Base-by-base conservation (phyloP, 2,797 vertebrate genomes). In the Sebastes minor region DNA sequence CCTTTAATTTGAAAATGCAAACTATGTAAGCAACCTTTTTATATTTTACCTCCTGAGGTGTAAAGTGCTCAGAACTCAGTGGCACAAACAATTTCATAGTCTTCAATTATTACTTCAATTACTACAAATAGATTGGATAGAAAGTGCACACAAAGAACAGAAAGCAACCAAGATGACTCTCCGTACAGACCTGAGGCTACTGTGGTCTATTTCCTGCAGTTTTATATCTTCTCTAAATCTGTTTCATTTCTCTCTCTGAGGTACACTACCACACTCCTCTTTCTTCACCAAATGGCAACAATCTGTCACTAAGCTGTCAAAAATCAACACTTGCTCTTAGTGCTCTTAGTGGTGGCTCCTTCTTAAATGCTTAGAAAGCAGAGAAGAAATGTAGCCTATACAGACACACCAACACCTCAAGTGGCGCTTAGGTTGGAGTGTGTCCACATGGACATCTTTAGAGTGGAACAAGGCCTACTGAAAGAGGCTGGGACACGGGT, bases 241-340 rank as follows among this genome's bases (percentile, higher is more conserved):
- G 38, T 68, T 84, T 68, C 5, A 73, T 81, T 71, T 73, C n/a
- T 79, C 52, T 57, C 18, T 66, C 61, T 63, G 55, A 62, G 62
- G 65, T 68, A 60, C 27, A 62, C 25, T 20, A 27, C 46, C 55
- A 30, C 32, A 60, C 28, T 28, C 60, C 63, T 65, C 76, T 83
- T 33, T 5, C 22, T 79, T 85, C 74, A 55, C 74, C 72, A 83
- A 72, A 76, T 59, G 72, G 81, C 35, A 84, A 65, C 76, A 70
- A 76, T 67, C 60, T 42, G 38, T 42, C 38, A 42, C 38, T 33
- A 30, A 60, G 28, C n/a, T 69, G 49, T 57, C 72, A 22, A 52
- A 18, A 33, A 32, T 49, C 13, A 67, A 64, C 42, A 78, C 66
- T 49, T 75, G 30, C 23, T 57, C 61, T 49, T 18, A 16, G 35